Evolutionary conservation across 2,113 vertebrate genomes (phyloP).

Genomic region (Dryoscopus gambensis): DNA sequence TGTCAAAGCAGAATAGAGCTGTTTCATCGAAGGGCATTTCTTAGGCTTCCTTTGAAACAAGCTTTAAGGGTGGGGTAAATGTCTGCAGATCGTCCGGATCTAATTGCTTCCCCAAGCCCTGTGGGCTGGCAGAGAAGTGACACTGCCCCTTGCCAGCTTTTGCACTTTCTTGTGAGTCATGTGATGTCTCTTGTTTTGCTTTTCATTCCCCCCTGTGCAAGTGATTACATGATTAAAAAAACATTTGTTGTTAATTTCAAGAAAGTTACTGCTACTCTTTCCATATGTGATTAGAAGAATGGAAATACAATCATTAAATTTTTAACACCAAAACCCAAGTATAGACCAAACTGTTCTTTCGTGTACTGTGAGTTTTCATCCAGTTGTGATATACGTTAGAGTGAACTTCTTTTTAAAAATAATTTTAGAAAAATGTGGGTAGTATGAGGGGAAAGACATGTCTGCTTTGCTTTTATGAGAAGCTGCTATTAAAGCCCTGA

Average conservation of each 20-base stretch:
- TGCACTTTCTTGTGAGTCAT: not conserved
- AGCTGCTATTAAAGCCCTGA: not conserved
- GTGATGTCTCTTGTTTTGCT: not conserved
- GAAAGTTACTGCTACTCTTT: not conserved
- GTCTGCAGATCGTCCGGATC: not conserved
- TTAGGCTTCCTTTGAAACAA: not conserved
- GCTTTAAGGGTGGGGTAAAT: not conserved
- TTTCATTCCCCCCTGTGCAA: not conserved
- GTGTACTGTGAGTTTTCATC: not conserved
- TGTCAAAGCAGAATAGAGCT: not conserved
- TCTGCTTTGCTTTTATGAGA: not conserved
- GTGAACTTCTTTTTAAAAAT: not conserved
- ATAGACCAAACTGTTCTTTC: not conserved
- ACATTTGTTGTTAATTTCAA: not conserved
- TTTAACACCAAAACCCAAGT: not conserved
- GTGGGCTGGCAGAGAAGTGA: not conserved
- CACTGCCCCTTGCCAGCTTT: not conserved
- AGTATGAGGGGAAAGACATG: not conserved
- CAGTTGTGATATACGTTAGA: not conserved
- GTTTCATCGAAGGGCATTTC: not conserved
- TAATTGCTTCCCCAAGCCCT: not conserved
- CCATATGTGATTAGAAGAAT: not conserved
- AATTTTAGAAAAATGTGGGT: not conserved
- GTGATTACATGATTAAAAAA: not conserved
- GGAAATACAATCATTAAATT: not conserved